Evolutionary conservation across 1,140 invertebrate species (phyloP), one percentile per base, ranked within the genome.

Genomic region (Diachasmimorpha longicaudata): DNA sequence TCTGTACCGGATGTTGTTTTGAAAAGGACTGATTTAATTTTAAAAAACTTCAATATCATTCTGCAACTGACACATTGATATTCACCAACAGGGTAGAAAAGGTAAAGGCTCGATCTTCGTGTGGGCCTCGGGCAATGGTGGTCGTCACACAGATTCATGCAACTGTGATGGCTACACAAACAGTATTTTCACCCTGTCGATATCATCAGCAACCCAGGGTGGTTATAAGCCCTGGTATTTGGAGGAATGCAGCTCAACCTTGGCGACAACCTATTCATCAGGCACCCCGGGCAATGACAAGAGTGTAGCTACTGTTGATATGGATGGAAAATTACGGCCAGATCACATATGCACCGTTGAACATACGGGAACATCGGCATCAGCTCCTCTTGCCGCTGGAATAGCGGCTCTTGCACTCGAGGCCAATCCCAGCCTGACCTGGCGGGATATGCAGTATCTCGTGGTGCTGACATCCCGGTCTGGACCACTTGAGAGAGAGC

Each of bases 111-210:
- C 97, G 4, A 99, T 99, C 81, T 99, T 99, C 86, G 97, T 99
- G 0, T 99, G 98, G 98, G 98, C 98, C 1, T 98, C 97, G 6
- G 98, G 98, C 11, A 99, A 99, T 86, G 98, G 98, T 36, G 98
- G 98, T 14, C 92, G 96, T 68, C 94, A 97, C 84, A 96, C 95
- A 6, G 98, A 99, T 83, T 98, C 97, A 4, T 99, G 98, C 86
- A 99, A 99, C 87, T 99, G 98, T 90, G 98, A 99, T 87, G 98
- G 98, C 13, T 99, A 99, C 87, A 99, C 98, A 13, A 99, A 99
- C 83, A 98, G 96, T 81, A 99, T 99, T 82, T 99, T 99, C 88
- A 99, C 98, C 0, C 87, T 99, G 31, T 98, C 97, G 71, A 99
- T 99, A 81, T 98, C 96, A 19, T 98, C 96, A 83, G 98, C 97